Evolutionary conservation across 2,113 vertebrate genomes (phyloP).

Genomic region (Hemicordylus capensis): DNA sequence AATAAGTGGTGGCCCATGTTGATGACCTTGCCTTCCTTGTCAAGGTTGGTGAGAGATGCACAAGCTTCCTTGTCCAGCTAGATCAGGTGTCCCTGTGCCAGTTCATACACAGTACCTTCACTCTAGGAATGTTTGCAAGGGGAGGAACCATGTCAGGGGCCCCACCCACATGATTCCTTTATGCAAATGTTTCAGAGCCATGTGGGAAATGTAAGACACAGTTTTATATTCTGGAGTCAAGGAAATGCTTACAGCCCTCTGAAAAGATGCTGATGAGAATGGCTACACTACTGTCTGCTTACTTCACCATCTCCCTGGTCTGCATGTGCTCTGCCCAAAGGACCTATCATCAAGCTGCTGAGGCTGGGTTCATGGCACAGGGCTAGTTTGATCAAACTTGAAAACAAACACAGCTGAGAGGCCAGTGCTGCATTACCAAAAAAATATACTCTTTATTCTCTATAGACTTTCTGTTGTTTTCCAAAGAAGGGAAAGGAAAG

Average conservation of each 20-base stretch:
- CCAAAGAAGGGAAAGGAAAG: not conserved
- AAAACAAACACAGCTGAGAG: not conserved
- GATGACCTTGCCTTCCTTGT: not conserved
- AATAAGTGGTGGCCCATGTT: not conserved
- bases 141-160: not conserved
- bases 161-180: not conserved
- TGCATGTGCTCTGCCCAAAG: not conserved
- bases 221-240: not conserved
- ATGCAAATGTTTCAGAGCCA: not conserved
- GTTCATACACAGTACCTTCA: not conserved
- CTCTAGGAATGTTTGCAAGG: not conserved
- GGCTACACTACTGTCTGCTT: not conserved
- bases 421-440: not conserved
- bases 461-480: not conserved
- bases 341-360: not conserved
- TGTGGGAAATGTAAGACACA: not conserved
- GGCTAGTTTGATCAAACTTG: not conserved
- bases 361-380: not conserved
- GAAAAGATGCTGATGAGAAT: not conserved
- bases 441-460: not conserved
- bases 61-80: not conserved
- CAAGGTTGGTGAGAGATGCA: no score
- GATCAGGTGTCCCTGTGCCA: not conserved
- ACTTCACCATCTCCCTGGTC: not conserved
- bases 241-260: not conserved